These are phyloP conservation scores for Sphaerophoria taeniata DNA, from an alignment of 2,888 invertebrate genomes.

Conservation along the genomic window DNA sequence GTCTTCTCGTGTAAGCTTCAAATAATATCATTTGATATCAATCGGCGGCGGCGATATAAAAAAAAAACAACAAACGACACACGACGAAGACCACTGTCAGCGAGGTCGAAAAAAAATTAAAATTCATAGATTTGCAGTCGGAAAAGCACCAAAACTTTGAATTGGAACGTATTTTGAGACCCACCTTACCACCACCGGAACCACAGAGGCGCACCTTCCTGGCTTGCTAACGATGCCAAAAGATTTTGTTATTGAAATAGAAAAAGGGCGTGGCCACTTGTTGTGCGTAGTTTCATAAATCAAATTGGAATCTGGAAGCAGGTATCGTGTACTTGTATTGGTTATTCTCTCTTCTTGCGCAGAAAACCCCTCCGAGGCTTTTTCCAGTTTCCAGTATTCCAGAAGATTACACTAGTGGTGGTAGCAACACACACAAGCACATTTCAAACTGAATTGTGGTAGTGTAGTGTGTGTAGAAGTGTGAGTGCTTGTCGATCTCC, in stretches of 20 bases:
- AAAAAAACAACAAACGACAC: constrained; percentile 56
- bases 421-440: constrained; percentile 44
- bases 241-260: constrained; percentile 54
- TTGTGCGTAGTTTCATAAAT: constrained; percentile 55
- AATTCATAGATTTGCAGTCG: constrained; percentile 45
- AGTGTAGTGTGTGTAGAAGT: constrained; percentile 12
- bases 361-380: neutral
- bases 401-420: constrained; percentile 17
- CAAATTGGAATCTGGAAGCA: constrained; percentile 45
- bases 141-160: constrained; percentile 67
- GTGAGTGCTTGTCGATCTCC: constrained; percentile 54
- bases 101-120: constrained; percentile 35
- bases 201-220: constrained; percentile 68
- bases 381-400: constrained; percentile 59
- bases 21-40: constrained; percentile 64
- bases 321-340: constrained; percentile 11
- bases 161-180: constrained; percentile 61
- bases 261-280: constrained; percentile 67
- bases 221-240: constrained; percentile 56
- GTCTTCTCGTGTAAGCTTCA: constrained; percentile 66
- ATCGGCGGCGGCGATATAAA: constrained; percentile 60
- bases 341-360: constrained; percentile 47
- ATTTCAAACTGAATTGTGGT: neutral
- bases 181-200: constrained; percentile 68
- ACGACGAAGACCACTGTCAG: constrained; percentile 64